Evolutionary conservation across 2,113 vertebrate genomes (phyloP).

Genomic region (Mesembrinibis cayennensis): DNA sequence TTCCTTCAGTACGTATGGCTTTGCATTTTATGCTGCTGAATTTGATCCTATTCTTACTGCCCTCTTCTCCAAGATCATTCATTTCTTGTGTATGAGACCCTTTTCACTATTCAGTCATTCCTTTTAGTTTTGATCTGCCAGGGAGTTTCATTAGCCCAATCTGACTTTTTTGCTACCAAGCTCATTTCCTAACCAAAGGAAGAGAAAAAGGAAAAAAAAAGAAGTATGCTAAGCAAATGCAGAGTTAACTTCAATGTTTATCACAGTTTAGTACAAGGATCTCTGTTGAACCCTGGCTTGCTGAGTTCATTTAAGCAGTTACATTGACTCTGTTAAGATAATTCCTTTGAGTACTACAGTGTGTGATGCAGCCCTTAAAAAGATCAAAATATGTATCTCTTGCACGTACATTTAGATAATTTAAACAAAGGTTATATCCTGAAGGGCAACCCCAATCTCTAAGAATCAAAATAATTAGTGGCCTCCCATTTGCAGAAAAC

Average conservation of each 20-base stretch:
- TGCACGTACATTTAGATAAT: not conserved
- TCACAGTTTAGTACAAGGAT: not conserved
- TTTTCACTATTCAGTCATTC: not conserved
- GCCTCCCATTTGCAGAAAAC: not conserved
- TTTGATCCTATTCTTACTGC: not conserved
- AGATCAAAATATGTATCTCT: not conserved
- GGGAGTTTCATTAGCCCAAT: not conserved
- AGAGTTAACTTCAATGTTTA: not conserved
- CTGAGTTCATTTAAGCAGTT: not conserved
- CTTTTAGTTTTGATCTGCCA: not conserved
- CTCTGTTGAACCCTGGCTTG: not conserved
- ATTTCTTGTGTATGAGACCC: not conserved
- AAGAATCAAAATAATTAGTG: conserved; percentile 29
- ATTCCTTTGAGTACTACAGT: not conserved
- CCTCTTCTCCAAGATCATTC: not conserved
- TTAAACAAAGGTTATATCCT: conserved; percentile 25
- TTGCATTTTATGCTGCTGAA: not conserved
- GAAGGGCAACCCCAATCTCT: not conserved
- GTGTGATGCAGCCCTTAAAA: not conserved
- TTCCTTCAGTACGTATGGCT: accelerated
- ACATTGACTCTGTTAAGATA: not conserved
- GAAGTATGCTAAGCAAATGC: not conserved
- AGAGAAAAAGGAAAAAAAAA: not conserved
- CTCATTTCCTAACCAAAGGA: not conserved
- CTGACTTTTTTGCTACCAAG: not conserved